Base-by-base conservation (phyloP, 30 jellyfish, hydroid and myxozoan species). In the Catostylus mosaicus region DNA sequence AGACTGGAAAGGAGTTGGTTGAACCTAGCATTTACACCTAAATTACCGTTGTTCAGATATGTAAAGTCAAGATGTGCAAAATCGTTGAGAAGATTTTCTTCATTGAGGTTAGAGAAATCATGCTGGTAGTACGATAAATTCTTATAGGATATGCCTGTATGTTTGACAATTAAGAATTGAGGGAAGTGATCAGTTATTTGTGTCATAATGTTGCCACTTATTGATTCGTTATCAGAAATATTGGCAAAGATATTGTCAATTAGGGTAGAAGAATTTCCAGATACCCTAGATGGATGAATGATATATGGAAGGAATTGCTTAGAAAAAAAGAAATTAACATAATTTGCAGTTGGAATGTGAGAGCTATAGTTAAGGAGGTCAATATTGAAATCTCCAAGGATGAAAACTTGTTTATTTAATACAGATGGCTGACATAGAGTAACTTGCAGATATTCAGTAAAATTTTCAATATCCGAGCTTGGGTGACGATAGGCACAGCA, bases 401-500 rank as follows among this genome's bases (percentile, higher is more conserved):
- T 79, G 32, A 63, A 79, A 9, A 63, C 5, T 50, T 5, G 63
- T 27, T 50, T 50, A 23, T 77, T 77, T 38, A 30, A 46, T 18
- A 67, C 27, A 48, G 77, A 57, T 61, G 51, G 47, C 33, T 77
- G 57, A 56, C 80, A 59, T 20, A 56, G 89, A 46, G 37, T 18
- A 77, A 27, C 30, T n/a, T 77, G 80, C 57, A 77, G 59, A 36
- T 77, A 70, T 31, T 60, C 35, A 33, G 89, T 61, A 68, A 77
- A 45, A 62, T 57, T 77, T 57, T n/a, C 80, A 57, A 77, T 62
- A 23, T 35, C 31, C 19, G 89, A 50, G 43, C 80, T 59, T 27
- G 80, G 89, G 71, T 77, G 89, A 31, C 89, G 57, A 9, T 77
- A 77, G 36, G 36, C 89, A 59, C 89, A 77, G 32, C 80, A 59